Conservation (phyloP, 2,888 invertebrate species). For the Tineola bisselliella region DNA sequence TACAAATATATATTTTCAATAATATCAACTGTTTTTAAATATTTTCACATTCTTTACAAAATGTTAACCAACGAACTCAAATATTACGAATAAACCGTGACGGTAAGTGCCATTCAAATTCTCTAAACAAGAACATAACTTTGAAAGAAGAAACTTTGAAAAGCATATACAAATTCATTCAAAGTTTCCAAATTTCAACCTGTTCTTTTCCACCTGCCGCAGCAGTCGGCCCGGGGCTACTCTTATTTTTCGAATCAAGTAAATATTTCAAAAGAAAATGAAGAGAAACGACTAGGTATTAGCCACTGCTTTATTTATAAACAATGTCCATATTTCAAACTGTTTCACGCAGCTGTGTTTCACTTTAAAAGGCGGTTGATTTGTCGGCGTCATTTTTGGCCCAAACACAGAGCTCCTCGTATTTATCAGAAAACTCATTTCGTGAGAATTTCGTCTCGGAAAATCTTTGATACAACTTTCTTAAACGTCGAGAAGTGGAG, state of each 20-base stretch:
- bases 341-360: slow-evolving; percentile 10
- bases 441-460: neutral
- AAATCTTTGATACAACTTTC: slow-evolving; percentile 3
- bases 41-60: too few species aligned
- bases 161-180: slow-evolving; percentile 11
- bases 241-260: neutral
- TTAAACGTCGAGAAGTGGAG: neutral
- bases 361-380: neutral
- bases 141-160: neutral
- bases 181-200: neutral
- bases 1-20: too few species aligned
- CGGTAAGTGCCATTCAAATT: slow-evolving; percentile 6
- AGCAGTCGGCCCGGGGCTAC: neutral
- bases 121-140: slow-evolving; percentile 9
- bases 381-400: slow-evolving; percentile 9
- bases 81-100: neutral
- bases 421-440: slow-evolving; percentile 13
- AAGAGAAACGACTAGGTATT: slow-evolving; percentile 40
- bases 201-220: neutral
- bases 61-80: neutral
- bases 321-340: slow-evolving; percentile 36
- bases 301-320: slow-evolving; percentile 41
- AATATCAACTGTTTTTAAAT: too few species aligned
- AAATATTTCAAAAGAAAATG: slow-evolving; percentile 21
- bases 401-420: neutral